Percentiles rank a stretch among this genome's conserved stretches.
Conservation (phyloP, 2,888 invertebrate species). For the Watsonalla binaria region DNA sequence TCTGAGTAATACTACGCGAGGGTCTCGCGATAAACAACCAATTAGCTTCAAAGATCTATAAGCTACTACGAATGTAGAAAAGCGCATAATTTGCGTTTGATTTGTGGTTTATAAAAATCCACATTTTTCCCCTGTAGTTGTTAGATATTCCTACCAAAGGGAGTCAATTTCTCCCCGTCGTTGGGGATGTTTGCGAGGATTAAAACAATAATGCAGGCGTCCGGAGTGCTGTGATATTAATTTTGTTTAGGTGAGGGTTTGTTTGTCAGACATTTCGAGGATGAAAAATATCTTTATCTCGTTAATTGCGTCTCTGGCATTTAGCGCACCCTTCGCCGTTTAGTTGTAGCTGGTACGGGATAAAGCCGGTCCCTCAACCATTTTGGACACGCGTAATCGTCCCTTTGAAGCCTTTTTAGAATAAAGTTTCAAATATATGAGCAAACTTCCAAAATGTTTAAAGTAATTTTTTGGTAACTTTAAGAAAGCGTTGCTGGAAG, state of each 20-base stretch:
- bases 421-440: neutral
- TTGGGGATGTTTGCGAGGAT: conserved; percentile 21
- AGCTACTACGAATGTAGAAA: conserved; percentile 47
- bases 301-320: conserved; percentile 46
- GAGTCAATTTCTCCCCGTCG: conserved; percentile 33
- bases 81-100: too few relatives aligned
- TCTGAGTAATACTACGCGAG: conserved; percentile 43
- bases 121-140: conserved; percentile 24
- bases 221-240: conserved; percentile 42
- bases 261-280: conserved; percentile 42
- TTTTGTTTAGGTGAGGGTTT: conserved; percentile 47
- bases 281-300: conserved; percentile 52
- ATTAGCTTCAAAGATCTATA: conserved; percentile 48
- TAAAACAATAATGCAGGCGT: conserved; percentile 31
- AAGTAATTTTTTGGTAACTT: too few relatives aligned
- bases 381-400: neutral
- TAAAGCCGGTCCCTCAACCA: neutral
- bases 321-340: conserved; percentile 32
- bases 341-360: conserved; percentile 39
- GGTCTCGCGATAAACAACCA: conserved; percentile 55
- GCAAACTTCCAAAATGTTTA: neutral
- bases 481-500: too few relatives aligned
- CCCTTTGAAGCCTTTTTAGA: neutral
- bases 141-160: conserved; percentile 22
- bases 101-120: conserved; percentile 25